phyloP scores from a whole-genome alignment of 2,888 invertebrate genomes.

The Acleris literana region DNA sequence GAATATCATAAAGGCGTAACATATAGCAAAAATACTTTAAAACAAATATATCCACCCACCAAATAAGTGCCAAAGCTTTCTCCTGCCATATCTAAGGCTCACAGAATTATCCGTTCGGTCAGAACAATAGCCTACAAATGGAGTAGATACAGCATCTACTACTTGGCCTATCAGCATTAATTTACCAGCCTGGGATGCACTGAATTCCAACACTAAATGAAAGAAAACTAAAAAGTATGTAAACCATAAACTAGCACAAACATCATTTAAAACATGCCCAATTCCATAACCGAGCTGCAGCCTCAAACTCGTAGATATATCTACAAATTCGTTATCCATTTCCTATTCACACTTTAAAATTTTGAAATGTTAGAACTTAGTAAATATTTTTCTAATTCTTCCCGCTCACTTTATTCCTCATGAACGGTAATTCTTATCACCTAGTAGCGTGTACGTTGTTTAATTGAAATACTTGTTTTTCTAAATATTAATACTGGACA shows the following conservation, averaged over 20 bases:
- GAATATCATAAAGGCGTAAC: neutral
- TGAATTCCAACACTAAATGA: slow-evolving; percentile 83
- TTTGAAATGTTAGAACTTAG: neutral
- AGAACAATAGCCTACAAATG: slow-evolving; percentile 93
- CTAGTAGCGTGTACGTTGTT: too few species aligned
- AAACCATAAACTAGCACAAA: slow-evolving; percentile 97
- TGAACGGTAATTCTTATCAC: too few species aligned
- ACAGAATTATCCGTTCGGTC: slow-evolving; percentile 88
- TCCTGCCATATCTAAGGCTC: slow-evolving; percentile 88
- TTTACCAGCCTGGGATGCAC: slow-evolving; percentile 82
- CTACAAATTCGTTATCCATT: slow-evolving; percentile 78
- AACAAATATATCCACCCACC: slow-evolving; percentile 81
- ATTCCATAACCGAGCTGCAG: slow-evolving; percentile 86
- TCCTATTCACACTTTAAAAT: slow-evolving; percentile 19
- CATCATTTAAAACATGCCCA: slow-evolving; percentile 95
- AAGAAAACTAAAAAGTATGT: slow-evolving; percentile 94
- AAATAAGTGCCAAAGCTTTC: slow-evolving; percentile 95
- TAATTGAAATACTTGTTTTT: too few species aligned
- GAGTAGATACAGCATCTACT: slow-evolving; percentile 93
- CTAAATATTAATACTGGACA: too few species aligned
- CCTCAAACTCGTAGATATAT: slow-evolving; percentile 70
- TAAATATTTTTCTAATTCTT: neutral
- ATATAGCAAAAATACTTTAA: neutral
- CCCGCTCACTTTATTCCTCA: too few species aligned
- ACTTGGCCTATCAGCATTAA: slow-evolving; percentile 92